A percentile compares a stretch with the other conserved stretches of the same genome.
Conservation (phyloP, 2,113 vertebrate genomes). For the Tilapia sparmanii region DNA sequence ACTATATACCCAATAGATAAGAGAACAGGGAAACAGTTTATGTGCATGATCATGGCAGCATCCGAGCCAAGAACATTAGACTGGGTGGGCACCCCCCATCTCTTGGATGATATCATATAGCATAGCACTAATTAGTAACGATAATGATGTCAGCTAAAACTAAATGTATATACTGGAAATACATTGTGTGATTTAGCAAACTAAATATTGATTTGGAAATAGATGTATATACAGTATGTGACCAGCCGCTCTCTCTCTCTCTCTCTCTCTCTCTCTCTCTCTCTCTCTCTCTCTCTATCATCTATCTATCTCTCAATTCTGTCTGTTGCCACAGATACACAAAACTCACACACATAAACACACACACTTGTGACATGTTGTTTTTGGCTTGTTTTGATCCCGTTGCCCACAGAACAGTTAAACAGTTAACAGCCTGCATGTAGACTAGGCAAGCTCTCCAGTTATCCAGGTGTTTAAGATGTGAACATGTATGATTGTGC, state of each 20-base stretch:
- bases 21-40: conserved; percentile 94
- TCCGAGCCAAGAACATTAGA: conserved; percentile 94
- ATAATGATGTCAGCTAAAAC: conserved; percentile 54
- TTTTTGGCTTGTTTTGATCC: conserved; percentile 47
- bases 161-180: conserved; percentile 60
- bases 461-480: conserved; percentile 41
- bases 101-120: conserved; percentile 94
- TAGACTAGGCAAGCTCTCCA: conserved; percentile 37
- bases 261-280: background rate
- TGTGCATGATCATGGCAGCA: conserved; percentile 99
- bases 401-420: conserved; percentile 34
- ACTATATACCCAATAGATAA: conserved; percentile 96
- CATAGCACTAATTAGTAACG: conserved; percentile 16
- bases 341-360: background rate
- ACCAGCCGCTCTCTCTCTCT: background rate
- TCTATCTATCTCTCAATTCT: background rate
- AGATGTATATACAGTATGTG: background rate
- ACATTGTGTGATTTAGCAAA: conserved; percentile 29
- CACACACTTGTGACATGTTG: conserved; percentile 21
- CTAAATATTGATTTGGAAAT: conserved; percentile 7
- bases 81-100: conserved; percentile 92
- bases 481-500: conserved; percentile 45
- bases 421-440: conserved; percentile 57
- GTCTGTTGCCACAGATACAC: background rate
- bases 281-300: background rate